These are phyloP conservation scores for Sanderia malayensis DNA, from an alignment of 30 jellyfish, hydroid and myxozoan genomes.

Conservation along the genomic window DNA sequence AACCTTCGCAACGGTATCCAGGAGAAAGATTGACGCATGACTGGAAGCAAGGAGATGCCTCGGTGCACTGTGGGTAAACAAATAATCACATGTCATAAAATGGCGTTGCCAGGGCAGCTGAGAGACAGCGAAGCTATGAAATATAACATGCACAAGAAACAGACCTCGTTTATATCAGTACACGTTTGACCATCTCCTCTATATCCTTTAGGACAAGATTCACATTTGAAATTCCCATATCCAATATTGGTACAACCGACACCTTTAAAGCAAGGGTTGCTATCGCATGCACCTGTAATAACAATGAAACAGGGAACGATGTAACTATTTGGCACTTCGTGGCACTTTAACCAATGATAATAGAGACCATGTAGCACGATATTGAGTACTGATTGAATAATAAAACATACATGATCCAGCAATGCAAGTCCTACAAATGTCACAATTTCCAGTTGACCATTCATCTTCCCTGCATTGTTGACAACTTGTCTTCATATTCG, in stretches of 20 bases:
- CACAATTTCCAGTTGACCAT: constrained; percentile 84
- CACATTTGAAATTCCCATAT: constrained; percentile 72
- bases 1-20: constrained; percentile 92
- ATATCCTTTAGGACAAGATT: constrained; percentile 83
- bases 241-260: constrained; percentile 79
- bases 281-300: constrained; percentile 84
- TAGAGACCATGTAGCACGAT: no score
- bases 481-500: constrained; percentile 78
- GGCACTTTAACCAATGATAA: no score
- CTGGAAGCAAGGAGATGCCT: constrained; percentile 53
- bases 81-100: neutral
- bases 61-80: constrained; percentile 56
- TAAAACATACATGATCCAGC: constrained; percentile 86
- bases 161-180: constrained; percentile 86
- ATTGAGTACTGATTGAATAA: no score
- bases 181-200: constrained; percentile 79
- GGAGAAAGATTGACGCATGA: constrained; percentile 82
- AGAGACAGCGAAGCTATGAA: no score
- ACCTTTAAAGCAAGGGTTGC: constrained; percentile 76
- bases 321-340: no score
- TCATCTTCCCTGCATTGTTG: constrained; percentile 72
- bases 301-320: neutral
- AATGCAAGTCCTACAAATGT: constrained; percentile 63
- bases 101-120: no score
- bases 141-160: no score